Conservation (phyloP, 2,888 invertebrate genomes). For the Sinhomidia bicolor region DNA sequence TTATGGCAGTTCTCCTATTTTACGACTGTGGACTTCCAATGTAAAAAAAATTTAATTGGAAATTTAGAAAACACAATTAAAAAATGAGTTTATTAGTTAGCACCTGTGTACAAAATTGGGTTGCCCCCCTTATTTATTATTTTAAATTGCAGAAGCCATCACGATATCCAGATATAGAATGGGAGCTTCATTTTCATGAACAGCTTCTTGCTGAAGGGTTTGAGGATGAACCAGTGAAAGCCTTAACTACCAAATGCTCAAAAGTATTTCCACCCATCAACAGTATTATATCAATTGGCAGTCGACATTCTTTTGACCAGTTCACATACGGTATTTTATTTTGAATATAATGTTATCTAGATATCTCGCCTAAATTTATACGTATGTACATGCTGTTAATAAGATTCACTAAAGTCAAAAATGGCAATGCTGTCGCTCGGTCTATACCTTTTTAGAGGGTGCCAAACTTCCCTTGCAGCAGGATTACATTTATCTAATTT, state of each 20-base stretch:
- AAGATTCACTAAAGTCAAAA: too few relatives aligned
- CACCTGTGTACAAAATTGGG: too few relatives aligned
- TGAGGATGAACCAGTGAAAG: slow-evolving; percentile 9
- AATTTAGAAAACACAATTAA: too few relatives aligned
- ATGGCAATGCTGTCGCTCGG: too few relatives aligned
- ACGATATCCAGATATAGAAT: slow-evolving; percentile 29
- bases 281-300: slow-evolving; percentile 48
- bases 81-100: too few relatives aligned
- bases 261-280: not conserved
- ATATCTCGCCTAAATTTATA: too few relatives aligned
- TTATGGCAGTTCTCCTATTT: not conserved
- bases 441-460: slow-evolving; percentile 44
- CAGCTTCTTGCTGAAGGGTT: slow-evolving; percentile 43
- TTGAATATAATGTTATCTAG: not conserved
- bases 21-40: slow-evolving; percentile 22
- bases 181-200: slow-evolving; percentile 59
- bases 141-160: not conserved
- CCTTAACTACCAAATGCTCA: not conserved
- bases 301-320: not conserved
- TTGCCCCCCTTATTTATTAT: not conserved
- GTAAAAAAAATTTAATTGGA: too few relatives aligned
- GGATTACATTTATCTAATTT: slow-evolving; percentile 40
- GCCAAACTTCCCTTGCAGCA: slow-evolving; percentile 51
- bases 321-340: slow-evolving; percentile 47
- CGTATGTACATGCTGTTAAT: too few relatives aligned